Evolutionary conservation across 2,797 vertebrate genomes (phyloP), one percentile per base, ranked within the genome.

Genomic region (Poeciliopsis presidionis): DNA sequence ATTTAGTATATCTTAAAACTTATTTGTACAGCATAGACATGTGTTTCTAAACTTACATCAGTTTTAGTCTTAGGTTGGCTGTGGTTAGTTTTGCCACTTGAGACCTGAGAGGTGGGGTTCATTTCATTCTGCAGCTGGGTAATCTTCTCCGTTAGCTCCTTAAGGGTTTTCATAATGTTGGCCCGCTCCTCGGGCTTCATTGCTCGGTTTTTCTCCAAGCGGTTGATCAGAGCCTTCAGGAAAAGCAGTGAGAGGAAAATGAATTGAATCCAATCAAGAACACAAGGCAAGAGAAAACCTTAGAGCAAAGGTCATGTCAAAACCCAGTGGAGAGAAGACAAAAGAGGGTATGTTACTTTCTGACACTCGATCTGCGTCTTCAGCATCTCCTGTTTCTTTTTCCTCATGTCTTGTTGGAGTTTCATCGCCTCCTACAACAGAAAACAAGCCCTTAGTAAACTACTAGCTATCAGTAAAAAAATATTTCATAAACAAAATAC

Each of bases 341-440:
- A 55, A 30, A 43, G n/a, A 13, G 36, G 36, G 8, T n/a, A 74
- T 72, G 87, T 92, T 92, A 99, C 98, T 96, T 99, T 99, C 89
- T 99, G 98, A 92, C 97, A 99, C 90, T 99, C 97, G 69, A 99
- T 99, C 90, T 98, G 97, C 55, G 97, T 97, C 93, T 99, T 96
- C 74, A 99, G 90, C 96, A 99, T 96, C 94, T 98, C 98, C 82
- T 99, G 98, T 89, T 97, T 98, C 94, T 98, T 98, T 94, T 98
- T 99, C 79, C 96, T 97, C 98, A 99, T 98, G 90, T 98, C 98
- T 88, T 98, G 97, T 80, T 99, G 98, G 73, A 99, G 94, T 85
- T 98, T 99, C 88, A 99, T 91, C 55, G 97, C 95, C 88, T 99
- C 98, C 98, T 94, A 2, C 59, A 91, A 5, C 61, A 79, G 73